Base-by-base conservation (phyloP, 2,113 vertebrate genomes). In the Callospermophilus lateralis region DNA sequence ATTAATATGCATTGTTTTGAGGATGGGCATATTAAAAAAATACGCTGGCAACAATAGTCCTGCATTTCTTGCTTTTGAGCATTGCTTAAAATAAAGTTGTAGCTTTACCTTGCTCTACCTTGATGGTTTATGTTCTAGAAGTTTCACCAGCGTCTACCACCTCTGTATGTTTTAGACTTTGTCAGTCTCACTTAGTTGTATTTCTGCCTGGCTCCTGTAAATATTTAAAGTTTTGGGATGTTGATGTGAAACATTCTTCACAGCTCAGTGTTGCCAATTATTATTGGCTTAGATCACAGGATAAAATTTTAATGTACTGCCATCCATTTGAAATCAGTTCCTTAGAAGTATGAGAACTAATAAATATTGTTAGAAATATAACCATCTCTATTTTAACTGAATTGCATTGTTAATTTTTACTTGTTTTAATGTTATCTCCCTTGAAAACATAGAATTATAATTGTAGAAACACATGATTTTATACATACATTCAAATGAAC, bases 221-320 rank as follows among this genome's bases (percentile, higher is more conserved):
- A 90, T 97, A 92, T 83, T 93, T 86, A 93, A 68, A 76, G 45
- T 80, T 93, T 87, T 10, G 37, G 24, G 10, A 78, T 94, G 26
- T 76, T 68, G 19, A 76, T 72, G 24, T 79, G 86, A 68, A 80
- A 73, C 6, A 77, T 87, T 80, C 30, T 93, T 83, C 67, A 55
- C 34, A 94, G 11, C 8, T 86, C 30, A 39, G 3, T 73, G 42
- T 68, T 95, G 51, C 12, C 67, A 88, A 51, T 68, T 93, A 26
- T 78, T 93, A 42, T 85, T 93, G 89, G 28, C 28, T 74, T 89
- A 77, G 39, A 63, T 3, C 55, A 72, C 32, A 83, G 12, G 1
- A 79, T 93, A 58, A 84, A n/a, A 34, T 26, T 74, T 91, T 63
- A 28, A 89, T 79, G 26, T 51, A 34, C 24, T 87, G 34, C 2